phyloP scores from a whole-genome alignment of 2,888 invertebrate genomes.

The Mesorhabditis sp. region DNA sequence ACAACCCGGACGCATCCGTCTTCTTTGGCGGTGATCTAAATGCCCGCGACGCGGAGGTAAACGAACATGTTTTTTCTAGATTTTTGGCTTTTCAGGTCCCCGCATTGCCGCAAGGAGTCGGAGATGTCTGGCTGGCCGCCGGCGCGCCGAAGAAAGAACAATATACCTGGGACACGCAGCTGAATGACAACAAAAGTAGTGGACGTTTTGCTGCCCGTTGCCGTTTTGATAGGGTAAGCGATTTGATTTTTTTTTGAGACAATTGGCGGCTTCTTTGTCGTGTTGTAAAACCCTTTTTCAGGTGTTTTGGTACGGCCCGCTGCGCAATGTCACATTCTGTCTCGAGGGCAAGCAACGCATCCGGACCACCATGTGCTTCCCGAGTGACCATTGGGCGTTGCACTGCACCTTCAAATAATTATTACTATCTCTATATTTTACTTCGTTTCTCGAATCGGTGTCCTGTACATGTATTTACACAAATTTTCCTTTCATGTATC shows the following conservation, averaged over 20 bases:
- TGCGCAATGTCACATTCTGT: slow-evolving; percentile 36
- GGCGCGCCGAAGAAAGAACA: slow-evolving; percentile 63
- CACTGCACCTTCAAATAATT: slow-evolving; percentile 11
- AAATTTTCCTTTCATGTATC: too few relatives aligned
- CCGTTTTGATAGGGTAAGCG: slow-evolving; percentile 14
- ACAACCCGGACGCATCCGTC: slow-evolving; percentile 55
- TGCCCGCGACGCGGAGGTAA: slow-evolving; percentile 66
- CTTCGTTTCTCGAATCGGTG: background rate
- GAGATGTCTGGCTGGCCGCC: slow-evolving; percentile 63
- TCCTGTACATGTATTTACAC: background rate
- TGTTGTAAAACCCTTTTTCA: slow-evolving; percentile 11
- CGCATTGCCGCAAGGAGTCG: slow-evolving; percentile 57
- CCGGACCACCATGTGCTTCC: slow-evolving; percentile 39
- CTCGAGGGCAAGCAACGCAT: slow-evolving; percentile 47
- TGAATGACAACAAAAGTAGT: slow-evolving; percentile 64
- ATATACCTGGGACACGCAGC: slow-evolving; percentile 66
- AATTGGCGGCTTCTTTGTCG: background rate
- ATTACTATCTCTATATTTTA: background rate
- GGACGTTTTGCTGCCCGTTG: slow-evolving; percentile 41
- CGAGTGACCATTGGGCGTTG: slow-evolving; percentile 54
- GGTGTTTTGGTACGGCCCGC: slow-evolving; percentile 34
- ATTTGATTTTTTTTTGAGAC: background rate
- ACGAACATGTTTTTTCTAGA: background rate
- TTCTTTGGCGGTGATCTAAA: slow-evolving; percentile 69
- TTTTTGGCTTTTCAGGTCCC: slow-evolving; percentile 19